Percentiles rank a stretch among this genome's conserved stretches.
These are phyloP conservation scores for Drosophila kanapiae DNA, from an alignment of 1,140 invertebrate species.

Conservation along the genomic window DNA sequence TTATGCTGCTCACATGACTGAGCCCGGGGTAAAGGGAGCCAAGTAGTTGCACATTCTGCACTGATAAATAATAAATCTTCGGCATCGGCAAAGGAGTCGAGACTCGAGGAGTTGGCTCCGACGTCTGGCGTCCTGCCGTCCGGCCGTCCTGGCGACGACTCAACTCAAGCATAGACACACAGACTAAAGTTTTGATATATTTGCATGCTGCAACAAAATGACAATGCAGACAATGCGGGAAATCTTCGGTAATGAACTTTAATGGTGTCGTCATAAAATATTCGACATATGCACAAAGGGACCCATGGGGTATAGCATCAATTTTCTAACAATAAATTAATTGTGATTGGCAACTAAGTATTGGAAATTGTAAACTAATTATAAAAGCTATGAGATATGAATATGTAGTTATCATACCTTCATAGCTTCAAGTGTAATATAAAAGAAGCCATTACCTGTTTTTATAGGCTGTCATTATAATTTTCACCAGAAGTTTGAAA, in stretches of 20 bases:
- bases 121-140: slow-evolving; percentile 26
- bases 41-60: slow-evolving; percentile 72
- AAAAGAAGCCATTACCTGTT: too few relatives aligned
- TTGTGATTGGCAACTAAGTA: slow-evolving; percentile 10
- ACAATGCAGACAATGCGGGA: slow-evolving; percentile 51
- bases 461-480: too few relatives aligned
- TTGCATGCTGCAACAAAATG: slow-evolving; percentile 63
- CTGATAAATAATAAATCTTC: slow-evolving; percentile 80
- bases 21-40: slow-evolving; percentile 13
- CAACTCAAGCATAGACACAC: slow-evolving; percentile 44
- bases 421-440: too few relatives aligned
- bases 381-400: not conserved
- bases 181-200: slow-evolving; percentile 60
- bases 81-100: slow-evolving; percentile 58
- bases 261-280: slow-evolving; percentile 49
- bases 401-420: too few relatives aligned
- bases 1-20: slow-evolving; percentile 71
- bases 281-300: slow-evolving; percentile 20
- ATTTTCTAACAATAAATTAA: slow-evolving; percentile 4
- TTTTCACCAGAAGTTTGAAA: too few relatives aligned
- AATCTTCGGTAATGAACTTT: slow-evolving; percentile 70
- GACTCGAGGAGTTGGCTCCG: slow-evolving; percentile 22
- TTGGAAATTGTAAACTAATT: not conserved
- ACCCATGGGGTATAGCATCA: not conserved
- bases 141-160: slow-evolving; percentile 42